Evolutionary conservation across 2,797 vertebrate genomes (phyloP).

Genomic region (Coreius guichenoti): DNA sequence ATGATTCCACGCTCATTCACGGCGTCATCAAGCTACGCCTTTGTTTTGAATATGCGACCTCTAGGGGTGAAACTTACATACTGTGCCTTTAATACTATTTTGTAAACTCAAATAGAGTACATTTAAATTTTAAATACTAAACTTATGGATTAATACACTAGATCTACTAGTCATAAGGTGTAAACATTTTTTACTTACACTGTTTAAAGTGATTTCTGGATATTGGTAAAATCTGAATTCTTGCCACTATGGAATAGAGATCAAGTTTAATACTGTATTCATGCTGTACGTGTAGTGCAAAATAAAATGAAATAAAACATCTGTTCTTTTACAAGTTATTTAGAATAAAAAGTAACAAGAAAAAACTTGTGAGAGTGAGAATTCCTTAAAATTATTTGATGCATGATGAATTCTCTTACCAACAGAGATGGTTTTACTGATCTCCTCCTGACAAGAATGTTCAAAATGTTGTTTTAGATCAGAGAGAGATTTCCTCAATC

Average conservation of each 20-base stretch:
- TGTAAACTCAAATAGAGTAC: background rate
- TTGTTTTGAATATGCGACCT: too few species aligned
- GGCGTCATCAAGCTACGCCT: too few species aligned
- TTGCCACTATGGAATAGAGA: background rate
- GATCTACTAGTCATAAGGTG: background rate
- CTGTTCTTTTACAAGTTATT: background rate
- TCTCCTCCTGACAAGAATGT: slow-evolving; percentile 13
- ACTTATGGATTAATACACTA: too few species aligned
- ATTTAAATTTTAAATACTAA: background rate
- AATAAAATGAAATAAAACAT: background rate
- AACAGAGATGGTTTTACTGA: slow-evolving; percentile 9
- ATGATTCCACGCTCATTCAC: too few species aligned
- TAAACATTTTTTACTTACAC: background rate
- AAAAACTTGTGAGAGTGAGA: background rate
- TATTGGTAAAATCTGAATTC: slow-evolving; percentile 7
- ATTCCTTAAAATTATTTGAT: background rate
- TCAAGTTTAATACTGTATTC: background rate
- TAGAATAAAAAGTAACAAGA: background rate
- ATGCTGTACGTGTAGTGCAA: background rate
- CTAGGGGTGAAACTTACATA: too few species aligned
- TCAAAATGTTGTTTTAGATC: slow-evolving; percentile 26
- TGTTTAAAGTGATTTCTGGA: slow-evolving; percentile 8
- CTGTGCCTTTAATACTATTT: too few species aligned
- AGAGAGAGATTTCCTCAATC: slow-evolving; percentile 30
- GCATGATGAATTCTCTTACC: background rate